Conservation (phyloP, 1,140 invertebrate species). For the Camponotus floridanus region DNA sequence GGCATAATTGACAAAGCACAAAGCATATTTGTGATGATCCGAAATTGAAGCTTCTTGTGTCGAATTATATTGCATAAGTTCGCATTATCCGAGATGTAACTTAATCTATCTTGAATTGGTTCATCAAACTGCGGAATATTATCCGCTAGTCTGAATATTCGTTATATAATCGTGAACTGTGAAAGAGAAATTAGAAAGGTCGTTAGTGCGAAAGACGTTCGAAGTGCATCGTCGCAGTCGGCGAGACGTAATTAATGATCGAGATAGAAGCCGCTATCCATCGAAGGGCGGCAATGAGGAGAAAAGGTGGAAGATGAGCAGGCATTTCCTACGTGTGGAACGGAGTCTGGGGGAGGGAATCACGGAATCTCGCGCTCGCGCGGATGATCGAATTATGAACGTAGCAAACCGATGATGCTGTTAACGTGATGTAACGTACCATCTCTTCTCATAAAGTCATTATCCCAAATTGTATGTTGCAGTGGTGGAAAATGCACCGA, state of each 20-base stretch:
- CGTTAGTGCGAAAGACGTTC: constrained; percentile 63
- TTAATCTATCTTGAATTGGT: constrained; percentile 12
- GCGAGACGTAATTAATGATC: constrained; percentile 69
- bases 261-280: constrained; percentile 54
- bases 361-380: constrained; percentile 56
- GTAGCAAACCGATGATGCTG: constrained; percentile 63
- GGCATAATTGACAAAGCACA: neutral
- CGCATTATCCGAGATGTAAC: neutral
- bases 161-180: neutral
- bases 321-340: constrained; percentile 60
- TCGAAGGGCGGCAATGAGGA: constrained; percentile 3
- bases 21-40: neutral
- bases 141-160: constrained; percentile 7
- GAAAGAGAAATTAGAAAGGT: constrained; percentile 50
- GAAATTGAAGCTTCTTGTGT: neutral
- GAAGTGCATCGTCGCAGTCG: constrained; percentile 7
- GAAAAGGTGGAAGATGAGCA: constrained; percentile 49
- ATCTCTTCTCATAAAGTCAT: constrained; percentile 56
- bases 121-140: constrained; percentile 33
- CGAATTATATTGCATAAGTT: neutral
- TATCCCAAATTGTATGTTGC: constrained; percentile 51
- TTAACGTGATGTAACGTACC: constrained; percentile 70
- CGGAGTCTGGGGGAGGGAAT: constrained; percentile 16
- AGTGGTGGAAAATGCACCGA: neutral
- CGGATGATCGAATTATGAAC: constrained; percentile 74